Evolutionary conservation across 2,888 invertebrate genomes (phyloP), one percentile per base, ranked within the genome.

Genomic region (Ethmia dodecea): DNA sequence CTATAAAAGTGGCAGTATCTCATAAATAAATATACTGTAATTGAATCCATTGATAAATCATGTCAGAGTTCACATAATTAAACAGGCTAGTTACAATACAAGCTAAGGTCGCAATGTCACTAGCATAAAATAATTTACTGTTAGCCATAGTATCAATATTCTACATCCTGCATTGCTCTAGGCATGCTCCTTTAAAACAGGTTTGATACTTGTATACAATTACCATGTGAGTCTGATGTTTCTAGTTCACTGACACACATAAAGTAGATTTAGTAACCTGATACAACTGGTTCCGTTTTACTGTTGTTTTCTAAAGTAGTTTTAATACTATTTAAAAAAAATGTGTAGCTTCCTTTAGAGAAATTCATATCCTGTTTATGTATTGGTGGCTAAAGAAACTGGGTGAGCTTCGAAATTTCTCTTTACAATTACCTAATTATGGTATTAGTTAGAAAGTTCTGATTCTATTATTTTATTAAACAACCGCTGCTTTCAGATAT

Each of bases 181-280:
- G 32, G 42, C 46, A 43, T 28, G 35, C 37, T 43, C 49, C 32
- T 43, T 42, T 30, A 42, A 34, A 65, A 66, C 66, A 55, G 60
- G 66, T 65, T 65, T 61, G 29, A 42, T 42, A 42, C 47, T 43
- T 30, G 33, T 33, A 24, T 39, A 43, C 35, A 38, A 59, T 59
- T 53, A 57, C 52, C 56, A 55, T 60, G 56, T 51, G 56, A 49
- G 55, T 46, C 45, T 51, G 47, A 56, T 48, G 37, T 59, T 55
- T 60, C 56, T 67, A 65, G 60, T 68, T 66, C 57, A 58, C 53
- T 63, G 67, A 59, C 66, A 68, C 53, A 67, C 52, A 47, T 51
- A 45, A 43, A 24, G 44, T 40, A 41, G 47, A 36, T 43, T 47
- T 50, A 49, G 51, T 57, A 45, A 48, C 45, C 44, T 36, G 37